phyloP scores from a whole-genome alignment of 2,888 invertebrate species.

The Lottia scabra region DNA sequence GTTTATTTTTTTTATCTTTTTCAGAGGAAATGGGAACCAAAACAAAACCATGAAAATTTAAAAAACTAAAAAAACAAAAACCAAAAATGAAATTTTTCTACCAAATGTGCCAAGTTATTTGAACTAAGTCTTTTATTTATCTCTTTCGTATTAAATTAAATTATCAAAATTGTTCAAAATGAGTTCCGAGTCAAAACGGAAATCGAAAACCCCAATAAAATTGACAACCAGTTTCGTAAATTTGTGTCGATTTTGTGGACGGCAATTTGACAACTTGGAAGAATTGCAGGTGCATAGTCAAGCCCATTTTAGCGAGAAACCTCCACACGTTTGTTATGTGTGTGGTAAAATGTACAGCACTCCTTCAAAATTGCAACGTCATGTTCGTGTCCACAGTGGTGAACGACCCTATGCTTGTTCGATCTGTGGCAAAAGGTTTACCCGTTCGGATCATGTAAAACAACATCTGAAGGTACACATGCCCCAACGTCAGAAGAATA shows the following conservation, averaged over 20 bases:
- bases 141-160: neutral
- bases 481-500: constrained; percentile 44
- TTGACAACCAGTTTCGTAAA: neutral
- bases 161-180: neutral
- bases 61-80: no score
- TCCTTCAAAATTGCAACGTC: constrained; percentile 55
- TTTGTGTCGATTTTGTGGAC: constrained; percentile 53
- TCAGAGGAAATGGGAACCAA: no score
- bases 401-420: constrained; percentile 53
- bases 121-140: neutral
- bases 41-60: no score
- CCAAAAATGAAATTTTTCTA: neutral
- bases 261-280: constrained; percentile 43
- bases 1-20: no score
- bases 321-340: constrained; percentile 48
- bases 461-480: constrained; percentile 55
- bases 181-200: neutral
- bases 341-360: constrained; percentile 54
- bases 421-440: constrained; percentile 52
- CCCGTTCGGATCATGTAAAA: constrained; percentile 56
- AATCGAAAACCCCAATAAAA: neutral
- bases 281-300: constrained; percentile 49
- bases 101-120: neutral
- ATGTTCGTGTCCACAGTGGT: constrained; percentile 55
- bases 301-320: constrained; percentile 37